These are phyloP conservation scores for Patella caerulea DNA, from an alignment of 2,888 invertebrate species.

Conservation along the genomic window DNA sequence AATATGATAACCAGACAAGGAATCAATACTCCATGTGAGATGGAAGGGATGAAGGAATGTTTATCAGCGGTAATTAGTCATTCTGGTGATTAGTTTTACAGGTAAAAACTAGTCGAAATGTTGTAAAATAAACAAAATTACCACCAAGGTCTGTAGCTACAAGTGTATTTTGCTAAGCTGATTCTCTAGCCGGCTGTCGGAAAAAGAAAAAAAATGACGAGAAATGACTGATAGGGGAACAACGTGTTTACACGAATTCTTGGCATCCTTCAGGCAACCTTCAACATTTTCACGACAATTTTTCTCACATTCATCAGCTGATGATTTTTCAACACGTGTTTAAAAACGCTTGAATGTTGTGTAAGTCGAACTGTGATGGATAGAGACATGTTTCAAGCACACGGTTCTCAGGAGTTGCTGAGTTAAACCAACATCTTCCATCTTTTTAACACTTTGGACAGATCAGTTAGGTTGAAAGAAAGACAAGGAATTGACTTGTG, in stretches of 20 bases:
- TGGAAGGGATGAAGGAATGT: not conserved
- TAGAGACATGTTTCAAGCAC: too few relatives aligned
- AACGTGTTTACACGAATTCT: conserved; percentile 8
- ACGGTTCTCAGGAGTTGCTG: too few relatives aligned
- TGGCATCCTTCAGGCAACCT: not conserved
- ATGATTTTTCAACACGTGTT: not conserved
- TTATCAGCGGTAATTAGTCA: conserved; percentile 10
- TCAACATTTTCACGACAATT: conserved; percentile 10
- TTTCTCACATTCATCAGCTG: not conserved
- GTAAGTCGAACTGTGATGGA: too few relatives aligned
- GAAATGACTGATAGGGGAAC: conserved; percentile 4
- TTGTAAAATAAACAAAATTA: conserved; percentile 11
- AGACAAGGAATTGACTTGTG: too few relatives aligned
- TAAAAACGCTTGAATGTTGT: not conserved
- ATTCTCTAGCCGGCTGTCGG: conserved; percentile 2
- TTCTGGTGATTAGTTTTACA: conserved; percentile 5
- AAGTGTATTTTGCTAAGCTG: not conserved
- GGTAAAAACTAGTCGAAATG: conserved; percentile 2
- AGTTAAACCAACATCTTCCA: too few relatives aligned
- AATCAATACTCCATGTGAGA: not conserved
- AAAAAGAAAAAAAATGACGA: not conserved
- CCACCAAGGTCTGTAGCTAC: conserved; percentile 2
- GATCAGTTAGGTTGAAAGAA: too few relatives aligned
- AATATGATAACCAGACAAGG: conserved; percentile 3
- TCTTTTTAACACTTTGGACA: too few relatives aligned